These are phyloP conservation scores for Proterorhinus semilunaris DNA, from an alignment of 2,113 vertebrate species.

Conservation along the genomic window DNA sequence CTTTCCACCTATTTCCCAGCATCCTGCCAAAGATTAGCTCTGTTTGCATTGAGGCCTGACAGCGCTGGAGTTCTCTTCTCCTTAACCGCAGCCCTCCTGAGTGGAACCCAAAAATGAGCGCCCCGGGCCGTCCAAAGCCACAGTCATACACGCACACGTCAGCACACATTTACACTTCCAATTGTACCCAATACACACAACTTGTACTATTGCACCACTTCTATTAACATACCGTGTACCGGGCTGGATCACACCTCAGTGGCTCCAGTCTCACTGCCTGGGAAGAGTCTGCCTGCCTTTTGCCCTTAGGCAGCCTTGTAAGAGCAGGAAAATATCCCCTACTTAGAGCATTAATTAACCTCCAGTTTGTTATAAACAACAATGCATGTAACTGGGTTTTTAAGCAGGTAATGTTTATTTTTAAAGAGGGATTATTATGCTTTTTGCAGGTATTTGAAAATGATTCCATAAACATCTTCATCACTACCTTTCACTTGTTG, in stretches of 20 bases:
- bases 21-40: slow-evolving; percentile 66
- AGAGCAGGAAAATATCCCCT: slow-evolving; percentile 44
- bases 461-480: too few species aligned
- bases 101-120: slow-evolving; percentile 53
- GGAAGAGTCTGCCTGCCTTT: slow-evolving; percentile 35
- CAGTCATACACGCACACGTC: slow-evolving; percentile 25
- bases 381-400: too few species aligned
- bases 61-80: slow-evolving; percentile 57
- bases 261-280: slow-evolving; percentile 42
- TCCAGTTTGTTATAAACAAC: background rate
- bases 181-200: slow-evolving; percentile 32
- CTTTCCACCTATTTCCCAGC: slow-evolving; percentile 71
- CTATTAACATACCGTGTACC: background rate
- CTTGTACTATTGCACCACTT: slow-evolving; percentile 33
- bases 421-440: too few species aligned
- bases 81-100: slow-evolving; percentile 54
- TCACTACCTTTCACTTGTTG: too few species aligned
- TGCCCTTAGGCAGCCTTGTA: slow-evolving; percentile 44
- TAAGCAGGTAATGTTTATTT: too few species aligned
- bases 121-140: slow-evolving; percentile 54
- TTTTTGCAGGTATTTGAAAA: too few species aligned
- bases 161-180: slow-evolving; percentile 30
- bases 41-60: slow-evolving; percentile 56
- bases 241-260: slow-evolving; percentile 38
- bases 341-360: slow-evolving; percentile 55